phyloP scores from a whole-genome alignment of 2,113 vertebrate genomes.

The Seriola aureovittata region DNA sequence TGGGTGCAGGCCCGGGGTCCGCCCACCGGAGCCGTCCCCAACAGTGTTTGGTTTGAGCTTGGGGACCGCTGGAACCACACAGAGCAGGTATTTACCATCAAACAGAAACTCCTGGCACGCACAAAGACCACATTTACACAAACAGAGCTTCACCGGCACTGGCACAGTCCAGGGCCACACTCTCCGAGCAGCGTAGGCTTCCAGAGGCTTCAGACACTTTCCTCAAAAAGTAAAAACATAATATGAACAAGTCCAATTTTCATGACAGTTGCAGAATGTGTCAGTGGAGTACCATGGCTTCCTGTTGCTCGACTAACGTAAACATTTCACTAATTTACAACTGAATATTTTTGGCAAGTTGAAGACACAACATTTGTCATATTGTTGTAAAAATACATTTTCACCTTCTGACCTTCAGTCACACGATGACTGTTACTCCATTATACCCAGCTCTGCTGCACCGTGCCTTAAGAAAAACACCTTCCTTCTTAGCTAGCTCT shows the following conservation, averaged over 20 bases:
- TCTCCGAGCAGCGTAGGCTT: constrained; percentile 1
- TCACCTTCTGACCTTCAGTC: too few species aligned
- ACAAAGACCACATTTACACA: constrained; percentile 61
- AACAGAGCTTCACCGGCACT: constrained; percentile 30
- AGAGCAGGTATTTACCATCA: constrained; percentile 68
- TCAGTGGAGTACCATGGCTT: too few species aligned
- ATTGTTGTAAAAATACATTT: too few species aligned
- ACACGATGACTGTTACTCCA: too few species aligned
- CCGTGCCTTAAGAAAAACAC: too few species aligned
- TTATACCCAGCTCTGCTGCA: too few species aligned
- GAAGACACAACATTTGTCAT: too few species aligned
- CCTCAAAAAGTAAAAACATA: background rate
- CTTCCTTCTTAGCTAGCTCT: too few species aligned
- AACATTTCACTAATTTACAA: too few species aligned
- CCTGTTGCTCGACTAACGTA: too few species aligned
- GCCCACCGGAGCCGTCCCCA: constrained; percentile 24
- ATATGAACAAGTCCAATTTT: background rate
- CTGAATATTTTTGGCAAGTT: too few species aligned
- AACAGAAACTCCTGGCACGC: constrained; percentile 34
- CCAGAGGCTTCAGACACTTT: background rate
- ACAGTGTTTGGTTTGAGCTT: constrained; percentile 57
- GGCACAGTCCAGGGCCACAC: constrained; percentile 5
- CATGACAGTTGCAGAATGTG: too few species aligned
- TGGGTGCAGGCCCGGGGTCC: background rate
- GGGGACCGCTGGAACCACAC: constrained; percentile 35